A percentile compares a stretch with the other conserved stretches of the same genome.
Conservation (phyloP, 2,797 vertebrate species). For the Mallotus villosus region DNA sequence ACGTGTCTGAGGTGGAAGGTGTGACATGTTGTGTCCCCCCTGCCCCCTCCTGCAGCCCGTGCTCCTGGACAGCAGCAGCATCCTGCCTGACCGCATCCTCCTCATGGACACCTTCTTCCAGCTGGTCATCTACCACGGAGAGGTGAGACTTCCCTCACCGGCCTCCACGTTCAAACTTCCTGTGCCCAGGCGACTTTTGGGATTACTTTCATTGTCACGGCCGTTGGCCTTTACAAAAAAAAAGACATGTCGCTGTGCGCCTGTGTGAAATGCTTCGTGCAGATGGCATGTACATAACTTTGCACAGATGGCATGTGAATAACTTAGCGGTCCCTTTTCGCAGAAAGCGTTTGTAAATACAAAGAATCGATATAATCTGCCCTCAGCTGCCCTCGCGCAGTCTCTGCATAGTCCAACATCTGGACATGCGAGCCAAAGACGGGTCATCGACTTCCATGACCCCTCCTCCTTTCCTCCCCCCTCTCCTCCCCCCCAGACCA, state of each 20-base stretch:
- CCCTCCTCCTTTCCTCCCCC: neutral
- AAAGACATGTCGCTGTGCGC: no score
- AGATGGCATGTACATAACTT: no score
- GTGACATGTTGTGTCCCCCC: neutral
- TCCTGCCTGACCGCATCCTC: slow-evolving; percentile 92
- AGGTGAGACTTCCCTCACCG: slow-evolving; percentile 73
- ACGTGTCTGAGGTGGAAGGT: neutral
- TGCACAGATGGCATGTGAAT: no score
- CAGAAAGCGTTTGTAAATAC: neutral
- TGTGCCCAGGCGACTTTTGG: no score
- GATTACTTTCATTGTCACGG: no score
- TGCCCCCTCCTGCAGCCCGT: slow-evolving; percentile 83
- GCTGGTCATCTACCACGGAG: slow-evolving; percentile 95
- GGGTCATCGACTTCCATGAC: neutral
- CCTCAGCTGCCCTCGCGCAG: neutral
- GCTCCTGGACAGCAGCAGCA: slow-evolving; percentile 96
- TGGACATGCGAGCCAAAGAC: neutral
- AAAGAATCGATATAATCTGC: neutral
- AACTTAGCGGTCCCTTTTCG: no score
- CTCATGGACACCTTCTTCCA: slow-evolving; percentile 99
- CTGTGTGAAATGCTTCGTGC: no score
- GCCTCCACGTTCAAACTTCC: no score
- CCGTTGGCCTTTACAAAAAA: no score
- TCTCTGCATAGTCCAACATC: neutral
- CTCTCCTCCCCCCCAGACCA: slow-evolving; percentile 77